These are phyloP conservation scores for Siniperca chuatsi DNA, from an alignment of 2,113 vertebrate genomes.

Conservation along the genomic window DNA sequence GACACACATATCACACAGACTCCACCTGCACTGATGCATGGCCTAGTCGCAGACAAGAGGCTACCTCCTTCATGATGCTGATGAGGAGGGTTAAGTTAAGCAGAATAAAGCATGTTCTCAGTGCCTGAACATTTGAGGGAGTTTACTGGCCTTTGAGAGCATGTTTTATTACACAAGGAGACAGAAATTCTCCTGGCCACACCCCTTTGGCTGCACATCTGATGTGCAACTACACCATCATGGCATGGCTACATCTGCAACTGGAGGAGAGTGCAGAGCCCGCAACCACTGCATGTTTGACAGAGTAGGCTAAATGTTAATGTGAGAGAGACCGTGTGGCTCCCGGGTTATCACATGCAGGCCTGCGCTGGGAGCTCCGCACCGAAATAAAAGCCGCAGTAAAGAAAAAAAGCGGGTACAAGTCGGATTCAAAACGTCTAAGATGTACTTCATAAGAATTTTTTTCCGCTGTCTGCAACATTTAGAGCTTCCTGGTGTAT, in stretches of 20 bases:
- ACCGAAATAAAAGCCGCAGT: conserved; percentile 26
- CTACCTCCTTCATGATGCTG: not conserved
- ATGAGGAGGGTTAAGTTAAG: conserved; percentile 1
- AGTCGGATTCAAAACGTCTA: not conserved
- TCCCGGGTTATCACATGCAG: conserved; percentile 36
- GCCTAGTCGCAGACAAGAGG: not conserved
- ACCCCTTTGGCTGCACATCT: conserved; percentile 74
- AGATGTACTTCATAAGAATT: not conserved
- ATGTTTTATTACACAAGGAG: conserved; percentile 16
- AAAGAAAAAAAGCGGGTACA: conserved; percentile 1
- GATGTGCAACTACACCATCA: conserved; percentile 53
- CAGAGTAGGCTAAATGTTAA: conserved; percentile 15
- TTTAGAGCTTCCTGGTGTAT: conserved; percentile 10
- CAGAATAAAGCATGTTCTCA: not conserved
- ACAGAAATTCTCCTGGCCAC: conserved; percentile 61
- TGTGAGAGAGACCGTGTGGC: conserved; percentile 34
- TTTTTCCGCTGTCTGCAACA: conserved; percentile 29
- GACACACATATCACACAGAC: conserved; percentile 9
- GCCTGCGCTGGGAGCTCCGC: conserved; percentile 25
- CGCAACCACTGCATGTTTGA: conserved; percentile 16
- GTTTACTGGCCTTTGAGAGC: not conserved
- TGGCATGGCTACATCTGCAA: conserved; percentile 58
- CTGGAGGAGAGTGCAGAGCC: conserved; percentile 43
- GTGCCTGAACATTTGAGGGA: not conserved
- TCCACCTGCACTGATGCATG: conserved; percentile 36